These are phyloP conservation scores for Lophotis ruficrista DNA, from an alignment of 2,113 vertebrate genomes.

Conservation along the genomic window DNA sequence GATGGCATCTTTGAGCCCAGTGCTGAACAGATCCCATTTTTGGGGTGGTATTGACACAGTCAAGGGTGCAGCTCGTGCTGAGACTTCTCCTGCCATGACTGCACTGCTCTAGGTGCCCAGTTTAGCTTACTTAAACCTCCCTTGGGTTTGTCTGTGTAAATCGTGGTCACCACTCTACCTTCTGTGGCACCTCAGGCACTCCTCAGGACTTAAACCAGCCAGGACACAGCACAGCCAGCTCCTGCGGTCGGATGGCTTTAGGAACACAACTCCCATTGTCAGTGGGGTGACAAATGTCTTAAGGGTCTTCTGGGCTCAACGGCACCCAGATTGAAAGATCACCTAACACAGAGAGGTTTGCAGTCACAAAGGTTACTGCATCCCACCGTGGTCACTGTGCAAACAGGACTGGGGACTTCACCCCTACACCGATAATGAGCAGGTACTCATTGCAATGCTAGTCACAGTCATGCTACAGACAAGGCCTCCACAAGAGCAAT, in stretches of 20 bases:
- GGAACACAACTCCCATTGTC: not conserved
- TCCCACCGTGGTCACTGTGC: not conserved
- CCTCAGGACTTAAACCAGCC: not conserved
- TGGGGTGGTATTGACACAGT: not conserved
- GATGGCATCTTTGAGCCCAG: not conserved
- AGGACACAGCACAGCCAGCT: not conserved
- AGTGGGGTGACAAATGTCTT: not conserved
- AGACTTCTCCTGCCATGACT: not conserved
- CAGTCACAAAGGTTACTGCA: not conserved
- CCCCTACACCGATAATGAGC: not conserved
- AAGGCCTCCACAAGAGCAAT: not conserved
- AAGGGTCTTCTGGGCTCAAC: not conserved
- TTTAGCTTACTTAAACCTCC: not conserved
- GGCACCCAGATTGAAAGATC: not conserved
- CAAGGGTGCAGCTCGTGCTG: not conserved
- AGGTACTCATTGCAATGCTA: not conserved
- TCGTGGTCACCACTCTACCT: not conserved
- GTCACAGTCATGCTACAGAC: rapidly evolving
- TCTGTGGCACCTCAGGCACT: not conserved
- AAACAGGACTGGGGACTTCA: not conserved
- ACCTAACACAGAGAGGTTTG: not conserved
- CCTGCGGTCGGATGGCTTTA: not conserved
- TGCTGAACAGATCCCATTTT: not conserved
- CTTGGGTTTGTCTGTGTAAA: not conserved
- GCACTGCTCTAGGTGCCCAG: not conserved